phyloP scores from a whole-genome alignment of 2,888 invertebrate genomes.

The Vanessa cardui region DNA sequence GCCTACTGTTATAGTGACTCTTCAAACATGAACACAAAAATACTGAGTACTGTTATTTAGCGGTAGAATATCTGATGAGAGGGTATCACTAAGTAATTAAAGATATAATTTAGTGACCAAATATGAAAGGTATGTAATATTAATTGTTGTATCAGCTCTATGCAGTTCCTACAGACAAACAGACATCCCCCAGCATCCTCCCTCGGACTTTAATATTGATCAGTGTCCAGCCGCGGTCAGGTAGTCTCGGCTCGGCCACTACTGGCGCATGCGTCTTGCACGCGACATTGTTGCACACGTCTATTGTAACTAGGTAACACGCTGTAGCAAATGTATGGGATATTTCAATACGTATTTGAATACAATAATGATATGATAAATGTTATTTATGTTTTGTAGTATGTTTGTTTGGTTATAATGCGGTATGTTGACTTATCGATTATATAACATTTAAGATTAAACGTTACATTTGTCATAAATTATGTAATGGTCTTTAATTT shows the following conservation, averaged over 20 bases:
- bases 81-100: no score
- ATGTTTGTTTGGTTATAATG: no score
- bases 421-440: no score
- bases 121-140: not conserved
- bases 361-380: not conserved
- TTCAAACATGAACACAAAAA: no score
- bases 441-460: no score
- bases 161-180: constrained; percentile 72
- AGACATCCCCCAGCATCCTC: constrained; percentile 80
- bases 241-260: constrained; percentile 64
- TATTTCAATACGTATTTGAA: not conserved
- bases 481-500: no score
- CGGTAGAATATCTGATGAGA: no score
- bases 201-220: constrained; percentile 84
- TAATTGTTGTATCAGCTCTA: constrained; percentile 57
- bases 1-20: no score
- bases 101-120: no score
- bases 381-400: not conserved
- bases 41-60: no score
- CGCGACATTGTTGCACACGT: constrained; percentile 42
- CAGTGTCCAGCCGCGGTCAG: constrained; percentile 84
- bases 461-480: no score
- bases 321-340: not conserved
- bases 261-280: constrained; percentile 69
- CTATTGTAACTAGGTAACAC: constrained; percentile 10